Conservation (phyloP, 2,113 vertebrate species). For the Arvicanthis niloticus region DNA sequence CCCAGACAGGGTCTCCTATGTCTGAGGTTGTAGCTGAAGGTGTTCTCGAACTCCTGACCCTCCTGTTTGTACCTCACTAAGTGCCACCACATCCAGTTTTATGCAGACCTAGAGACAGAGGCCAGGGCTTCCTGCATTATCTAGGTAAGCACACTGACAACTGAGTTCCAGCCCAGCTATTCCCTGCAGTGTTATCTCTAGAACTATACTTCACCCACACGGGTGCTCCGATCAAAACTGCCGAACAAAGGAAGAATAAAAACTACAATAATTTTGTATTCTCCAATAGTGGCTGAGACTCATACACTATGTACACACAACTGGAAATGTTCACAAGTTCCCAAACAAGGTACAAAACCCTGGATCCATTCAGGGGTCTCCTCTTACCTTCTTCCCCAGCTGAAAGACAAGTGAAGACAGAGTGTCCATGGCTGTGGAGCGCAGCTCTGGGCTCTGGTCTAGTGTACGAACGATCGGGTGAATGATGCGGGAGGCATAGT, state of each 20-base stretch:
- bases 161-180: not conserved
- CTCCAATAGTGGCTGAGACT: not conserved
- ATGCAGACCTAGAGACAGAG: not conserved
- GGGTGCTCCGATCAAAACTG: not conserved
- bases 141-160: not conserved
- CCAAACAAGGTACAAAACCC: not conserved
- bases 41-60: not conserved
- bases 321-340: not conserved
- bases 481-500: slow-evolving; percentile 98
- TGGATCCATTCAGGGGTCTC: accelerated
- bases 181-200: not conserved
- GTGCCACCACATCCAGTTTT: not conserved
- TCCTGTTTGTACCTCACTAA: not conserved
- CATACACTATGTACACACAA: not conserved
- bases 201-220: not conserved
- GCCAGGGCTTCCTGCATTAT: not conserved
- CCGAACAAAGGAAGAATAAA: not conserved
- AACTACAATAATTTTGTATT: not conserved
- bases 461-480: slow-evolving; percentile 96
- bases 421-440: slow-evolving; percentile 97
- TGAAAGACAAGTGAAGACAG: slow-evolving; percentile 98
- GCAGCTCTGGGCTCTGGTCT: slow-evolving; percentile 95
- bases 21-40: not conserved
- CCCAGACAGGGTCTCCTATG: not conserved
- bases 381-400: slow-evolving; percentile 96